Conservation (phyloP, 1,140 invertebrate genomes). For the Rhagoletis zephyria region DNA sequence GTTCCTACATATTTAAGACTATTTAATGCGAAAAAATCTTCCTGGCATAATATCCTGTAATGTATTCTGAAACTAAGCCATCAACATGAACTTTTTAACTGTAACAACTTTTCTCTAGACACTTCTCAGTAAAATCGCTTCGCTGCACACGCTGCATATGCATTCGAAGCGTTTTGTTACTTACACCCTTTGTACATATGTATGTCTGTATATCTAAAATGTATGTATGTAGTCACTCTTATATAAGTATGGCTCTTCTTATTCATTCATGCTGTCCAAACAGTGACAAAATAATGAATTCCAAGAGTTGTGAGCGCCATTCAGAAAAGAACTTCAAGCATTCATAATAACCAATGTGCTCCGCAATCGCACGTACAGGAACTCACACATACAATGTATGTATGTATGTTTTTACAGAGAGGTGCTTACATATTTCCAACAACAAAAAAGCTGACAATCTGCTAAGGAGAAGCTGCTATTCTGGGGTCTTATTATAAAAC, state of each 20-base stretch:
- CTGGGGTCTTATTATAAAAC: not conserved
- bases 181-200: not conserved
- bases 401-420: not conserved
- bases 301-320: slow-evolving; percentile 16
- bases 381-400: not conserved
- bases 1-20: not conserved
- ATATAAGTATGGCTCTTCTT: not conserved
- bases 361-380: not conserved
- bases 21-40: slow-evolving; percentile 13
- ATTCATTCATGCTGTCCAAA: slow-evolving; percentile 35
- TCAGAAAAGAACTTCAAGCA: slow-evolving; percentile 32
- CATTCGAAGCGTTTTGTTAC: not conserved
- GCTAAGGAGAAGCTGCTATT: not conserved
- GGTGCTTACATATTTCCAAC: not conserved
- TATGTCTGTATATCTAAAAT: no score
- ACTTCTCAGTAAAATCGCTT: not conserved
- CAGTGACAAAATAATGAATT: slow-evolving; percentile 44
- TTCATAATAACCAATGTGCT: slow-evolving; percentile 28
- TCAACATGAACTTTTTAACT: slow-evolving; percentile 41
- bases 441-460: no score
- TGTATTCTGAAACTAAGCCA: slow-evolving; percentile 31
- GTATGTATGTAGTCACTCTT: no score
- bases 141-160: not conserved
- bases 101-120: slow-evolving; percentile 27
- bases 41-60: slow-evolving; percentile 20